Base-by-base conservation (phyloP, 2,113 vertebrate species). In the Penelope pileata region DNA sequence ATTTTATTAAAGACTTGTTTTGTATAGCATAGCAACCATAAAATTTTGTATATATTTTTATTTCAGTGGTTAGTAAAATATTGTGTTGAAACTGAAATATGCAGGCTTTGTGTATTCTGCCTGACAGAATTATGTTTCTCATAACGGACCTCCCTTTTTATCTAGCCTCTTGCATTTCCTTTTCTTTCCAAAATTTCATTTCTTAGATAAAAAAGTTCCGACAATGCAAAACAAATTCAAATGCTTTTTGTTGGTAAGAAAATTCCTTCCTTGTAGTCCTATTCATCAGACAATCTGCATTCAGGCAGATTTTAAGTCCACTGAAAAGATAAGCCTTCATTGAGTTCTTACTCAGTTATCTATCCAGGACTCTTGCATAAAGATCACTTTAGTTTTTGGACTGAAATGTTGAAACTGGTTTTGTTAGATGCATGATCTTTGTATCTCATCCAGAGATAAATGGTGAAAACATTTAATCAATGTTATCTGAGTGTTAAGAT, bases 41-140 rank as follows among this genome's bases (percentile, higher is more conserved):
- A 91, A 43, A 9, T 51, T 83, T 40, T 81, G 22, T 45, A 14
- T 32, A 64, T 75, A 21, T 69, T 90, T 92, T 90, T 88, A 10
- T 86, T 94, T 87, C 36, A 54, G 16, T 78, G 50, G 36, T 81
- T 95, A 81, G 27, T 42, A 84, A 93, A 95, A 86, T 34, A 23
- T 74, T 80, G 22, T 32, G 5, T 38, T 40, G 26, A 78, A 94
- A 69, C 5, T 38, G 40, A 88, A 90, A 66, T 91, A 62, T 19
- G 78, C 38, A 73, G 38, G 7, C 10, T 82, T 42, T 72, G 29
- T 81, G 29, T 40, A 47, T 51, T 92, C 80, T 93, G 8, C 29
- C 75, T 72, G 34, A 78, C 32, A 67, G 48, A 92, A 81, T 83
- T 75, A 66, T 7, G 11, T 77, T 79, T 87, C 43, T 1, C 47